Evolutionary conservation across 2,797 vertebrate species (phyloP), one percentile per base, ranked within the genome.

Genomic region (Channa striata): DNA sequence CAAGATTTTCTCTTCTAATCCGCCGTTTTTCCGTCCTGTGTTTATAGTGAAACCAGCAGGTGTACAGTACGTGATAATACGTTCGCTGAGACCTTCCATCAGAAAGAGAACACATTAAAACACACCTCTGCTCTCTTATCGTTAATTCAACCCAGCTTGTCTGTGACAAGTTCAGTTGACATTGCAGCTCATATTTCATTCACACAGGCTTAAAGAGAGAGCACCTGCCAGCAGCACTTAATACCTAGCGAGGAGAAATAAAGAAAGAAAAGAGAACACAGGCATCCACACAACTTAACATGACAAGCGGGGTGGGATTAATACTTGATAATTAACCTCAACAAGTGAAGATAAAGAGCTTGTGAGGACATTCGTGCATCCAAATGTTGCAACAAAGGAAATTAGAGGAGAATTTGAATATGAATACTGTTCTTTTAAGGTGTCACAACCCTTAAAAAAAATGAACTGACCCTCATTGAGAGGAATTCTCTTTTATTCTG

Each of bases 131-230:
- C 81, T 84, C 80, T 83, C 82, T 88, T 83, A 89, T 92, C 89
- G 90, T 91, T 92, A 90, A 93, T 92, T 92, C 89, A 92, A 89
- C 82, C 81, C 56, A 79, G 85, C 86, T 91, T 87, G 90, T 92
- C 84, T 87, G 87, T 90, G 90, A 91, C 92, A 93, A 90, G 89
- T 92, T 92, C 78, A 87, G 89, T 91, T 92, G 91, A 93, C 92
- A 91, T 89, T 77, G 89, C 78, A 67, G 84, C 89, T 92, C 89
- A 90, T 90, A 90, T 91, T 92, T 92, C 90, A 92, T 92, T 91
- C 88, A 87, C 88, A 73, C 78, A 73, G 74, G 81, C 80, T 76
- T 54, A 66, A 68, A 67, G 82, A 81, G 83, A 53, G 58, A 78
- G 83, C 86, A 90, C 87, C 88, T 90, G 91, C 87, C 87, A 87